A percentile compares a stretch with the other conserved stretches of the same genome.
Conservation (phyloP, 2,888 invertebrate genomes). For the Caenorhabditis angaria region DNA sequence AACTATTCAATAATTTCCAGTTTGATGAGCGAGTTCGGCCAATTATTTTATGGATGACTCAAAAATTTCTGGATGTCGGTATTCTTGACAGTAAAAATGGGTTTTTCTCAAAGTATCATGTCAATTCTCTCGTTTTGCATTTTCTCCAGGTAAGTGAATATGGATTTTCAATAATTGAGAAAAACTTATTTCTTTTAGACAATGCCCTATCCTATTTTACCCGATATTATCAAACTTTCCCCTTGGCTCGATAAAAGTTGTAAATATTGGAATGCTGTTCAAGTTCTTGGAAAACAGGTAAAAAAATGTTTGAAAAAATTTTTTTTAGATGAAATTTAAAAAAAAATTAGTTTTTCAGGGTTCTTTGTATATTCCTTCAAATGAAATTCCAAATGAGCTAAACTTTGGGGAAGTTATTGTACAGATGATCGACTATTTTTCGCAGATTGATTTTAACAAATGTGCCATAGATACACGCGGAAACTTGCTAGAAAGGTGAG, state of each 20-base stretch:
- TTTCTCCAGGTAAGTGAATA: slow-evolving; percentile 24
- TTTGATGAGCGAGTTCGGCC: slow-evolving; percentile 28
- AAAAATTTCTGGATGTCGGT: slow-evolving; percentile 10
- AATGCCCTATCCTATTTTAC: slow-evolving; percentile 33
- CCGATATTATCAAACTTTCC: slow-evolving; percentile 20
- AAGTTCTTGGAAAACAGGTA: slow-evolving; percentile 19
- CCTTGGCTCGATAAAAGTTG: slow-evolving; percentile 21
- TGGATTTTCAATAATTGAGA: neutral
- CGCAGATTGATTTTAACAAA: slow-evolving; percentile 29
- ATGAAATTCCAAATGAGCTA: slow-evolving; percentile 19
- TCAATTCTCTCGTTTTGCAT: slow-evolving; percentile 28
- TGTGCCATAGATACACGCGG: slow-evolving; percentile 27
- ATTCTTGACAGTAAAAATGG: slow-evolving; percentile 10
- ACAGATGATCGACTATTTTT: slow-evolving; percentile 34
- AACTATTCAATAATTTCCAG: neutral
- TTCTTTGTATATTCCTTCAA: slow-evolving; percentile 22
- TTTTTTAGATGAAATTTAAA: neutral
- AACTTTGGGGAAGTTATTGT: slow-evolving; percentile 21
- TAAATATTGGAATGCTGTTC: slow-evolving; percentile 21
- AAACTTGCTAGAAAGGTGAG: slow-evolving; percentile 14
- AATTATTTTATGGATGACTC: slow-evolving; percentile 21
- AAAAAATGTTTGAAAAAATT: no score
- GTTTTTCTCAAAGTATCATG: slow-evolving; percentile 33
- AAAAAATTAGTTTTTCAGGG: slow-evolving; percentile 6
- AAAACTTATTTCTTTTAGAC: slow-evolving; percentile 11